phyloP scores from a whole-genome alignment of 2,797 vertebrate genomes.

The Rhinoraja longicauda region DNA sequence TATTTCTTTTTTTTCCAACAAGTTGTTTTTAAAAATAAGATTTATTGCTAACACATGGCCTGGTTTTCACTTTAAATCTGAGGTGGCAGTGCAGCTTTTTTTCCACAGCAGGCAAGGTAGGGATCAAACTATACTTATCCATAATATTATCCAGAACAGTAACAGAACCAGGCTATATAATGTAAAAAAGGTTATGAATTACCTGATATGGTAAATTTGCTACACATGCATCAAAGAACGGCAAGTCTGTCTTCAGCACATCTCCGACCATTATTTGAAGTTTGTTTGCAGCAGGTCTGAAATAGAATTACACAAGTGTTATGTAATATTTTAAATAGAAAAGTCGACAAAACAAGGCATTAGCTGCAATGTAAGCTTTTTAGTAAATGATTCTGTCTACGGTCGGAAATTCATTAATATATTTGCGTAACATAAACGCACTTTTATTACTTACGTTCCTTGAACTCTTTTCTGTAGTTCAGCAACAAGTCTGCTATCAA shows the following conservation, averaged over 20 bases:
- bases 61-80: neutral
- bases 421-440: neutral
- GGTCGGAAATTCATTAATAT: neutral
- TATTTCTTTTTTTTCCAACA: neutral
- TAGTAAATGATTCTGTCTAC: neutral
- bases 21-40: neutral
- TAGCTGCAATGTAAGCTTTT: neutral
- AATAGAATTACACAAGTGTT: constrained; percentile 37
- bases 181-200: constrained; percentile 36
- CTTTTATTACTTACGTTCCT: constrained; percentile 78
- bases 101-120: too few species aligned
- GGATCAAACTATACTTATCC: neutral
- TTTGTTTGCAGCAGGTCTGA: constrained; percentile 79
- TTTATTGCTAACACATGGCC: neutral
- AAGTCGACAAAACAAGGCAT: neutral
- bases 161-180: neutral
- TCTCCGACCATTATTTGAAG: constrained; percentile 91
- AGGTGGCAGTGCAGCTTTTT: neutral
- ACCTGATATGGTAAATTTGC: constrained; percentile 98
- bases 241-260: constrained; percentile 84
- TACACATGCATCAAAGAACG: constrained; percentile 92
- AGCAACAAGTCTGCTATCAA: constrained; percentile 86
- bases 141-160: neutral
- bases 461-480: constrained; percentile 97
- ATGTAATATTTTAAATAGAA: neutral